These are phyloP conservation scores for Willowsia nigromaculata DNA, from an alignment of 2,888 invertebrate species.

Conservation along the genomic window DNA sequence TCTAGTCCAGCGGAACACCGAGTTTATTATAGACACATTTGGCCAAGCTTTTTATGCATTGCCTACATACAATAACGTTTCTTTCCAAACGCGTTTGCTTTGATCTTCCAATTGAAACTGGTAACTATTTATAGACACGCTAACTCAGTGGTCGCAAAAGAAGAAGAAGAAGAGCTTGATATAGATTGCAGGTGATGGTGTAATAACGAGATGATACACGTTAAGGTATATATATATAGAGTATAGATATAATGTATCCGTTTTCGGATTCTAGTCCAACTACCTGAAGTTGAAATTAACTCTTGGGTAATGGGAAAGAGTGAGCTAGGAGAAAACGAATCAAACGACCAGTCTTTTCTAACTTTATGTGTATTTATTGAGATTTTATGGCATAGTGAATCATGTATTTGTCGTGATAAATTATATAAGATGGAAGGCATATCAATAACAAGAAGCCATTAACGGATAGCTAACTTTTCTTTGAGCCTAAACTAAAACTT, in stretches of 20 bases:
- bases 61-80: background rate
- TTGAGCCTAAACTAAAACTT: background rate
- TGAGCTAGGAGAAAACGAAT: background rate
- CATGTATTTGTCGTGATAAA: slow-evolving; percentile 29
- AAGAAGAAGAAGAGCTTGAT: background rate
- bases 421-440: background rate
- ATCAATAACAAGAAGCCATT: slow-evolving; percentile 32
- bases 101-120: slow-evolving; percentile 63
- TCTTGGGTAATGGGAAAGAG: background rate
- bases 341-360: background rate
- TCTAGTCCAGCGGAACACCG: no score
- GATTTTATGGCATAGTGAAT: slow-evolving; percentile 29
- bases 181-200: background rate
- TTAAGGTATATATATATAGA: background rate
- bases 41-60: no score
- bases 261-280: background rate
- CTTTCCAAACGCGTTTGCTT: slow-evolving; percentile 34
- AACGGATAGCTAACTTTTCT: background rate
- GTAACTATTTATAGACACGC: background rate
- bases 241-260: background rate
- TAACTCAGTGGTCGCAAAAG: background rate
- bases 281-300: background rate
- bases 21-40: no score
- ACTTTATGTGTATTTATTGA: background rate
- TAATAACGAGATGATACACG: background rate